These are phyloP conservation scores for Bergia sp. DNA, from an alignment of 92 coral and sea anemone genomes.

Conservation along the genomic window DNA sequence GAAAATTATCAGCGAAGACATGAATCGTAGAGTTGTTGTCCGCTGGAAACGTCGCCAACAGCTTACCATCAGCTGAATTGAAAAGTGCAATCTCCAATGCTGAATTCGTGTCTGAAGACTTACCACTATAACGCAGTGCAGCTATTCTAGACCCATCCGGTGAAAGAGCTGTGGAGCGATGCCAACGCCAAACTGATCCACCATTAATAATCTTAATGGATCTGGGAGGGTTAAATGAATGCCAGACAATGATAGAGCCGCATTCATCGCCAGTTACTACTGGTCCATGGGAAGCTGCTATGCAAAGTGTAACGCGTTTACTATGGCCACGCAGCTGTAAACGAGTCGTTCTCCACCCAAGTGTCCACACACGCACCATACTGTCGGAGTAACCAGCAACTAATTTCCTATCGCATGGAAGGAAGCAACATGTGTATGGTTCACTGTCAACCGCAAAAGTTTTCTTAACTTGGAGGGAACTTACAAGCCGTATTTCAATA, in stretches of 20 bases:
- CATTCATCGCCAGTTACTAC: conserved; percentile 29
- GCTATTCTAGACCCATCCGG: conserved; percentile 33
- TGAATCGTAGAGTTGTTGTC: background rate
- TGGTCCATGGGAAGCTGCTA: background rate
- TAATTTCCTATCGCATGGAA: background rate
- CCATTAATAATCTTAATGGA: conserved; percentile 28
- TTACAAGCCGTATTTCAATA: conserved; percentile 23
- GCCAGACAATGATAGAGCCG: conserved; percentile 39
- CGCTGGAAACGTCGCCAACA: conserved; percentile 3
- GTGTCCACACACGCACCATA: conserved; percentile 20
- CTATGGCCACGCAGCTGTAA: conserved; percentile 8
- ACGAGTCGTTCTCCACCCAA: background rate
- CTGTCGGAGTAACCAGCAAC: conserved; percentile 35
- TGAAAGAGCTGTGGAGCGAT: background rate
- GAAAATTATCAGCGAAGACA: conserved; percentile 13
- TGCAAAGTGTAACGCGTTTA: conserved; percentile 14
- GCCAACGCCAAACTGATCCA: conserved; percentile 28
- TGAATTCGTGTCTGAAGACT: background rate
- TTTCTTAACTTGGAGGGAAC: conserved; percentile 18
- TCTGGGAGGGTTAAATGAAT: conserved; percentile 20
- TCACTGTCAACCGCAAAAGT: conserved; percentile 16
- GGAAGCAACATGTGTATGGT: conserved; percentile 16
- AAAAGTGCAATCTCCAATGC: conserved; percentile 21
- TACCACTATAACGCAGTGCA: background rate
- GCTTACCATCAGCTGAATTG: conserved; percentile 22